A percentile compares a stretch with the other conserved stretches of the same genome.
These are phyloP conservation scores for Oncorhynchus tshawytscha DNA, from an alignment of 2,113 vertebrate species.

Conservation along the genomic window DNA sequence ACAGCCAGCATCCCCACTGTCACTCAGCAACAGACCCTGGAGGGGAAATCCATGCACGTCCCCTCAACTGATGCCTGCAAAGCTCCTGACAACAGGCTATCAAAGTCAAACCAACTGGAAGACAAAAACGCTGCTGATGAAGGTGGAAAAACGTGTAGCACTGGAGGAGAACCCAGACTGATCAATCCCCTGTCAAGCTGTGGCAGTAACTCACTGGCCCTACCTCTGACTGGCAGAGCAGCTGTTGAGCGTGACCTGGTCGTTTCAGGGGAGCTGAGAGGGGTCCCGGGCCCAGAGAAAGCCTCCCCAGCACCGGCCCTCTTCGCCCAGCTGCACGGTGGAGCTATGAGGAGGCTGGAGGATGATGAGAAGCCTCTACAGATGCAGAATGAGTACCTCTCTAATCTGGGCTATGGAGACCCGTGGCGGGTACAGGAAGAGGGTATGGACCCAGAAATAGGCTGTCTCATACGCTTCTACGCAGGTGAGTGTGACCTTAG, in stretches of 20 bases:
- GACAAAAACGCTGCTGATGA: neutral
- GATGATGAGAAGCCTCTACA: conserved; percentile 85
- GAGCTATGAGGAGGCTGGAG: conserved; percentile 80
- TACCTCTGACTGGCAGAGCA: conserved; percentile 57
- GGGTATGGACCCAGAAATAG: conserved; percentile 86
- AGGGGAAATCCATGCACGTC: neutral
- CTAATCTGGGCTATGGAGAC: conserved; percentile 85
- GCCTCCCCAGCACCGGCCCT: conserved; percentile 64
- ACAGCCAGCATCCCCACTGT: conserved; percentile 20
- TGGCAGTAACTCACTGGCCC: conserved; percentile 45
- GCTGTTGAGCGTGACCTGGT: conserved; percentile 38
- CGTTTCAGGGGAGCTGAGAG: conserved; percentile 26
- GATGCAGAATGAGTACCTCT: conserved; percentile 89
- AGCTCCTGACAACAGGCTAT: conserved; percentile 13
- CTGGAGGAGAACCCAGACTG: conserved; percentile 14
- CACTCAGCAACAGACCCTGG: conserved; percentile 15
- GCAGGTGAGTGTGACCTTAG: conserved; percentile 74
- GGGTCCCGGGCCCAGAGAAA: conserved; percentile 35
- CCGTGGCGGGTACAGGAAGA: conserved; percentile 87
- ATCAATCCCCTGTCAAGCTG: conserved; percentile 37
- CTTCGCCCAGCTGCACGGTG: conserved; percentile 89
- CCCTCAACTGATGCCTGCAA: conserved; percentile 21
- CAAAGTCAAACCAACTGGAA: neutral
- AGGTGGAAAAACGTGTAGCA: neutral
- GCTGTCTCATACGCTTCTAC: conserved; percentile 90